phyloP scores from a whole-genome alignment of 2,113 vertebrate species.

The Junco hyemalis region DNA sequence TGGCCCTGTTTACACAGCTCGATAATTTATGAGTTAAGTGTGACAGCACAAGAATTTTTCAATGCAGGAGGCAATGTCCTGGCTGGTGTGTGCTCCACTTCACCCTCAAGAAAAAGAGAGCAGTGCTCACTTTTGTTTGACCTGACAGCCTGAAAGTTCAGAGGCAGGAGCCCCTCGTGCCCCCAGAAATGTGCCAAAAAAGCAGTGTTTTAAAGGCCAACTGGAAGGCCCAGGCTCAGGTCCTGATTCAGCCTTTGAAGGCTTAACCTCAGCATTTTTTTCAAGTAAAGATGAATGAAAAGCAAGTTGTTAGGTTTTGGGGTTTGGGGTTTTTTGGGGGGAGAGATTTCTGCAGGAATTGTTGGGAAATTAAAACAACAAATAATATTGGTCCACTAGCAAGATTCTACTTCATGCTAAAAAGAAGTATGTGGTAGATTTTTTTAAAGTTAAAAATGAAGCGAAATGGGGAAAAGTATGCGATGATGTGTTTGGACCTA shows the following conservation, averaged over 20 bases:
- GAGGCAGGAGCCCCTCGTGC: neutral
- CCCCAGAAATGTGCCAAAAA: neutral
- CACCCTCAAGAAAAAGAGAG: neutral
- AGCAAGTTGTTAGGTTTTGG: neutral
- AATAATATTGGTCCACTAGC: accelerated
- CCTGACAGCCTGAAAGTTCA: neutral
- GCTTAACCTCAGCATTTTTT: neutral
- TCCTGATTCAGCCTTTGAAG: neutral
- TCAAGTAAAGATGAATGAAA: neutral
- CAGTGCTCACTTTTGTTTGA: neutral
- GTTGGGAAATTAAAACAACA: neutral
- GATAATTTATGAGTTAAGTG: neutral
- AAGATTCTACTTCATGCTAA: neutral
- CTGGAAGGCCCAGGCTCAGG: neutral
- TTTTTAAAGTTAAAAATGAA: neutral
- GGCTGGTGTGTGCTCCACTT: neutral
- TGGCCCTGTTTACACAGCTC: neutral
- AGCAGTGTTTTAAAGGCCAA: neutral
- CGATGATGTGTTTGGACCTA: neutral
- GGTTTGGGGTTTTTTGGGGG: accelerated
- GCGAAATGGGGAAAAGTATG: neutral
- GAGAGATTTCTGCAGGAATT: neutral
- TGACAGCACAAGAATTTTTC: constrained; percentile 64
- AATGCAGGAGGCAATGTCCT: neutral
- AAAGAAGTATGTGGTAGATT: neutral